Percentiles rank a stretch among this genome's conserved stretches.
Evolutionary conservation across 1,140 invertebrate genomes (phyloP).

Genomic region (Leptestheria dahalacensis): DNA sequence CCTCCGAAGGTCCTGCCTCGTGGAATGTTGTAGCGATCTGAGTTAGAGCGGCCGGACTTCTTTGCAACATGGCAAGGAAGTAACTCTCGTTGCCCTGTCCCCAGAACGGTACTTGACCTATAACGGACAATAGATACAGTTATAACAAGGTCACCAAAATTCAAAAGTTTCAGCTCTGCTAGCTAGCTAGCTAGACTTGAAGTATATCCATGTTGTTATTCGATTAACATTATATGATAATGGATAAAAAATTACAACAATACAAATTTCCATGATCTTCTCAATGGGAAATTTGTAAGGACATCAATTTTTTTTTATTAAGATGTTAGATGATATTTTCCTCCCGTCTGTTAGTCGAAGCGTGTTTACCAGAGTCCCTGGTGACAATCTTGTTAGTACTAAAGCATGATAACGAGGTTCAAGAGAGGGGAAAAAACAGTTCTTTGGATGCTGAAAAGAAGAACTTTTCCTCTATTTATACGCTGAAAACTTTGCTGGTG

Average conservation of each 20-base stretch:
- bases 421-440: background rate
- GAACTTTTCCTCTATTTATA: too few species aligned
- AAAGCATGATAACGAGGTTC: background rate
- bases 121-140: background rate
- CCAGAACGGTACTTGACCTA: conserved; percentile 5
- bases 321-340: too few species aligned
- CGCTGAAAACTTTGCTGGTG: background rate
- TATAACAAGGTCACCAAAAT: too few species aligned
- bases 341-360: background rate
- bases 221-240: too few species aligned
- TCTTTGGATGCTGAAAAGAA: too few species aligned
- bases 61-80: conserved; percentile 14
- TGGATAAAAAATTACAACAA: too few species aligned
- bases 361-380: background rate
- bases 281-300: too few species aligned
- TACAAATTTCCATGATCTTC: too few species aligned
- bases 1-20: conserved; percentile 29
- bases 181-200: too few species aligned
- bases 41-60: conserved; percentile 29
- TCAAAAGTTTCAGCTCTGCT: too few species aligned
- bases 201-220: too few species aligned
- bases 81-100: conserved; percentile 5
- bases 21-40: conserved; percentile 31
- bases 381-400: background rate
- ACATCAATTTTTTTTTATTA: background rate